Base-by-base conservation (phyloP, 1,140 invertebrate genomes). In the Bombus confusus region DNA sequence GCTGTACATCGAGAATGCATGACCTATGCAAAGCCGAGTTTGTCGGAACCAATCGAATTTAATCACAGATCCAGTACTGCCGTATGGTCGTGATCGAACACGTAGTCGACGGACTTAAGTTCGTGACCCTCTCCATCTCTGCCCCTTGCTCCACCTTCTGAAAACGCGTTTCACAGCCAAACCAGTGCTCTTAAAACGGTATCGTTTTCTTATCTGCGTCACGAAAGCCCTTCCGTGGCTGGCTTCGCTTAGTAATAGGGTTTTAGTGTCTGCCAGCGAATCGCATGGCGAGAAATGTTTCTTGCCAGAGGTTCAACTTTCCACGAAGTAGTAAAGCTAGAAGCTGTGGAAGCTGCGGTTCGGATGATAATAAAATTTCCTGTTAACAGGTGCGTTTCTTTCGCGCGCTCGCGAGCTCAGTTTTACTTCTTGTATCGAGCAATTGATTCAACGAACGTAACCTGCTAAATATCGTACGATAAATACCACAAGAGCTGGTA, bases 101-200 rank as follows among this genome's bases (percentile, higher is more conserved):
- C 64, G 13, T 66, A 31, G 13, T 18, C n/a, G n/a, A 64, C n/a
- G 2, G 62, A 31, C 62, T n/a, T 15, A 64, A 31, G 13, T 66
- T 62, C 59, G 28, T 62, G 64, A 31, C 31, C n/a, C 47, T 52
- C 18, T 47, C 15, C 47, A 15, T 15, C 41, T 13, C 41, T 5
- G 3, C 0, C 3, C 13, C 5, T 8, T 6, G 1, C 18, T 22
- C 18, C 18, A 8, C 47, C 47, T 22, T 2, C 0, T 31, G 64
- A 15, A 8, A 66, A 66, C 64, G 64, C 10, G 47, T 52, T 52
- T 6, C 62, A 66, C 64, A 13, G 34, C 15, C 12, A 66, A 31
- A 66, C n/a, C 64, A 31, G 64, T 18, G 64, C n/a, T 66, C n/a
- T 66, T 66, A 31, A 66, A 66, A 66, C 15, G 64, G 13, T 66